A percentile compares a stretch with the other conserved stretches of the same genome.
Conservation (phyloP, 2,113 vertebrate species). For the Ptilorrhoa leucosticta region DNA sequence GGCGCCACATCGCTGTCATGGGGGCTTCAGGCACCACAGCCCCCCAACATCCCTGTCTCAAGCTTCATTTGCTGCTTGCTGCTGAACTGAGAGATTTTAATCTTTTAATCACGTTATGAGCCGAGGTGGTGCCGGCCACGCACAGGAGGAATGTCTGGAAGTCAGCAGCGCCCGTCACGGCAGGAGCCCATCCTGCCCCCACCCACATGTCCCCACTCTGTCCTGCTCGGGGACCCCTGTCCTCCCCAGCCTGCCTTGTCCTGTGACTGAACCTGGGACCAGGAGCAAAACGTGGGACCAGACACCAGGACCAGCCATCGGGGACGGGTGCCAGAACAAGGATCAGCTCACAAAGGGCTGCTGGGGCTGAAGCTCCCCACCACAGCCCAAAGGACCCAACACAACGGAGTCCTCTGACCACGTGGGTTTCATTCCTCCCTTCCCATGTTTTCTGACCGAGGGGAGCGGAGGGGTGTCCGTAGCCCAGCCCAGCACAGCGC, state of each 20-base stretch:
- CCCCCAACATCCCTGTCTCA: neutral
- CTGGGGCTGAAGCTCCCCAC: neutral
- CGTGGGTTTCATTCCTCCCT: neutral
- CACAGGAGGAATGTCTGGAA: conserved; percentile 61
- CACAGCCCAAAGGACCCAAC: neutral
- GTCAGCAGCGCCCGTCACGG: neutral
- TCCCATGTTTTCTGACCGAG: neutral
- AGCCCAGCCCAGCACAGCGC: neutral
- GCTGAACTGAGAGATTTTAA: conserved; percentile 47
- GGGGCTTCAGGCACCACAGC: neutral
- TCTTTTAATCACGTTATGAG: conserved; percentile 58
- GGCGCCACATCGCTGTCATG: rapidly evolving
- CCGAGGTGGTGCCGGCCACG: conserved; percentile 34
- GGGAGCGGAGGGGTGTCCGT: neutral
- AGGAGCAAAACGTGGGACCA: neutral
- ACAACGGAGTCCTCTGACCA: neutral
- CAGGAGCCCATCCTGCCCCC: neutral
- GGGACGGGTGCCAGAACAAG: neutral
- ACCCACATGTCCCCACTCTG: neutral
- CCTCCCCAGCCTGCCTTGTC: neutral
- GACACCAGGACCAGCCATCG: neutral
- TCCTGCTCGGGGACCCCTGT: neutral
- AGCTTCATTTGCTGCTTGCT: conserved; percentile 45
- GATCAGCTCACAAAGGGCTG: neutral
- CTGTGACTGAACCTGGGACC: neutral